Base-by-base conservation (phyloP, 1,140 invertebrate species). In the Cepaea nemoralis region DNA sequence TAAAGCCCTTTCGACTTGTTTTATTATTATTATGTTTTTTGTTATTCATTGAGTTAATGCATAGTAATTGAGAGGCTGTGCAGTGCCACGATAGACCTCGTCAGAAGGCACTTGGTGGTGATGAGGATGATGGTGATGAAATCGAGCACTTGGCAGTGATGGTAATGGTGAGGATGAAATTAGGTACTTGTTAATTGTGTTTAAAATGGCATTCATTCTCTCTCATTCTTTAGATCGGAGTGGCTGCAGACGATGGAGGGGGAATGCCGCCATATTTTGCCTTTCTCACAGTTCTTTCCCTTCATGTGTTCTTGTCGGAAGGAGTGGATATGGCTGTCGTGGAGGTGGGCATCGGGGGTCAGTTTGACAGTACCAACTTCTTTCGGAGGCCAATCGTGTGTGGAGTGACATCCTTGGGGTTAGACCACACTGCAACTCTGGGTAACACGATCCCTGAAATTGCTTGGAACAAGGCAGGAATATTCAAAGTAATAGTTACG, bases 261-360 rank as follows among this genome's bases (percentile, higher is more conserved):
- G 48, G 83, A 14, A 96, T 99, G 95, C 98, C 98, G 0, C 92
- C 94, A 22, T 99, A 99, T 91, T 99, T 99, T 92, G 94, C 95
- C 80, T 99, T 99, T 90, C 91, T 99, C 0, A 99, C 98, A 0
- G 93, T 99, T 27, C 93, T 99, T 92, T 96, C 97, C 27, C 96
- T 98, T 85, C 94, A 98, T 87, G 92, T 98, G 3, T 99, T 99
- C 91, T 66, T 97, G 0, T 91, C 94, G 74, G 95, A 97, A 88
- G 94, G 96, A 31, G 93, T 94, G 33, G 97, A 99, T 91, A 97
- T 98, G 12, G 96, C 96, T 0, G 94, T 99, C 63, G 89, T 99
- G 6, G 99, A 99, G 93, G 98, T 99, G 66, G 99, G 99, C 19
- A 98, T 99, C 85, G 99, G 99, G 0, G 99, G 99, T 0, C 94